These are phyloP conservation scores for Solea senegalensis DNA, from an alignment of 2,113 vertebrate genomes.

Conservation along the genomic window DNA sequence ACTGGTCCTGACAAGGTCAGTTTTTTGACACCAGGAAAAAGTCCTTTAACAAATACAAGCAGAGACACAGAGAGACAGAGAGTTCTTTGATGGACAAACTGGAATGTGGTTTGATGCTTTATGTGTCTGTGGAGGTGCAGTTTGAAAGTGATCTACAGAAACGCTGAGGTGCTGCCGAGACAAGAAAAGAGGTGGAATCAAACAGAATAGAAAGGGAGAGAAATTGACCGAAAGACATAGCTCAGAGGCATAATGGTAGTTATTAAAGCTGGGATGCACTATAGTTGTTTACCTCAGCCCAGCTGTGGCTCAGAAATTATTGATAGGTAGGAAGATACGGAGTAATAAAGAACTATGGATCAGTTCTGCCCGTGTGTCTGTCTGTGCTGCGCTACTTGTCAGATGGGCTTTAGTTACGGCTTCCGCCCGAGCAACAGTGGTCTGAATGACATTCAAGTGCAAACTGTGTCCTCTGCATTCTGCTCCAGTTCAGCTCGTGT, in stretches of 20 bases:
- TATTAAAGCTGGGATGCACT: slow-evolving; percentile 71
- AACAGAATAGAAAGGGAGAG: slow-evolving; percentile 31
- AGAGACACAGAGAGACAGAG: too few relatives aligned
- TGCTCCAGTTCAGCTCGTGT: slow-evolving; percentile 1
- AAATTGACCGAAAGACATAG: slow-evolving; percentile 55
- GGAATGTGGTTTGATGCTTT: background rate
- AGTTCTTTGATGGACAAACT: background rate
- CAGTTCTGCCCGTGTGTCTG: slow-evolving; percentile 39
- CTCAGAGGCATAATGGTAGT: slow-evolving; percentile 65
- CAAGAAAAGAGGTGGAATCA: slow-evolving; percentile 25
- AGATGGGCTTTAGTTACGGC: slow-evolving; percentile 40
- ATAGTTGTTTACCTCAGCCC: slow-evolving; percentile 64
- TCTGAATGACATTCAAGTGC: slow-evolving; percentile 44
- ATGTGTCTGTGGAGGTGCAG: background rate
- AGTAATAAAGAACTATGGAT: slow-evolving; percentile 65
- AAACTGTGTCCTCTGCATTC: slow-evolving; percentile 3
- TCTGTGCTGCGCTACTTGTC: slow-evolving; percentile 34
- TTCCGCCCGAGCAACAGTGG: slow-evolving; percentile 18
- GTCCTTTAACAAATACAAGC: too few relatives aligned
- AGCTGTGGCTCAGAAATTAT: slow-evolving; percentile 69
- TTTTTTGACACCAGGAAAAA: too few relatives aligned
- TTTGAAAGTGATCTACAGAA: slow-evolving; percentile 21
- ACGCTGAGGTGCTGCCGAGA: slow-evolving; percentile 30
- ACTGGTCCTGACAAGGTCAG: too few relatives aligned
- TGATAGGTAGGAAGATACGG: slow-evolving; percentile 62